Evolutionary conservation across 1,140 invertebrate species (phyloP).

Genomic region (Bilobella aurantiaca): DNA sequence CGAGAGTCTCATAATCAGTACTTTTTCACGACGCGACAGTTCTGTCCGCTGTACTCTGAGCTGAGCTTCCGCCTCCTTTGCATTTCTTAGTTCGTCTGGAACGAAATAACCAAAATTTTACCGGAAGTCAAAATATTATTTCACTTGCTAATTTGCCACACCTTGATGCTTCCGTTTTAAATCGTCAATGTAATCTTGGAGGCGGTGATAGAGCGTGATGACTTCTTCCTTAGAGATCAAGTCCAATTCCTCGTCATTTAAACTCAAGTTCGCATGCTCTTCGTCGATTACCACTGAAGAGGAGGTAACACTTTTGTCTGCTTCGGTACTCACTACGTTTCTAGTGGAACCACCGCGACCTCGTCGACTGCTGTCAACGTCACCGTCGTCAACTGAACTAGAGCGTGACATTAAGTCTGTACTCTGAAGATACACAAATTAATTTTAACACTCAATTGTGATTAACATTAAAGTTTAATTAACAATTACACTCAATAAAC

Average conservation of each 20-base stretch:
- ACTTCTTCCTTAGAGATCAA: constrained; percentile 9
- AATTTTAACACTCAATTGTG: not conserved
- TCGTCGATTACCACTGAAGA: constrained; percentile 1
- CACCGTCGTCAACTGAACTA: not conserved
- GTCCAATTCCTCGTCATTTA: constrained; percentile 4
- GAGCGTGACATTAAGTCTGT: not conserved
- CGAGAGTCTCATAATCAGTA: constrained; percentile 76
- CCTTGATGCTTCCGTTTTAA: constrained; percentile 11
- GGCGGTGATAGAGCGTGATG: not conserved
- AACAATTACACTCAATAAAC: too few relatives aligned
- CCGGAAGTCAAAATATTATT: not conserved
- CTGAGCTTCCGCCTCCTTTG: constrained; percentile 70
- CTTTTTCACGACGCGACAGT: constrained; percentile 76
- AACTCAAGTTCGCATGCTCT: not conserved
- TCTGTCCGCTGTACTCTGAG: constrained; percentile 70
- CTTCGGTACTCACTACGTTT: not conserved
- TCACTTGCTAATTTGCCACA: not conserved
- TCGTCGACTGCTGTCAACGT: not conserved
- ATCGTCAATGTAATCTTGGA: constrained; percentile 15
- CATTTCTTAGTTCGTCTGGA: constrained; percentile 60
- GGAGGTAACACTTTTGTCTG: not conserved
- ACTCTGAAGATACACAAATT: not conserved
- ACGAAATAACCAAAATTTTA: constrained; percentile 30
- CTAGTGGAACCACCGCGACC: not conserved
- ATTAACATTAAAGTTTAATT: too few relatives aligned